A percentile compares a stretch with the other conserved stretches of the same genome.
Evolutionary conservation across 2,888 invertebrate genomes (phyloP).

Genomic region (Aphodius sticticus): DNA sequence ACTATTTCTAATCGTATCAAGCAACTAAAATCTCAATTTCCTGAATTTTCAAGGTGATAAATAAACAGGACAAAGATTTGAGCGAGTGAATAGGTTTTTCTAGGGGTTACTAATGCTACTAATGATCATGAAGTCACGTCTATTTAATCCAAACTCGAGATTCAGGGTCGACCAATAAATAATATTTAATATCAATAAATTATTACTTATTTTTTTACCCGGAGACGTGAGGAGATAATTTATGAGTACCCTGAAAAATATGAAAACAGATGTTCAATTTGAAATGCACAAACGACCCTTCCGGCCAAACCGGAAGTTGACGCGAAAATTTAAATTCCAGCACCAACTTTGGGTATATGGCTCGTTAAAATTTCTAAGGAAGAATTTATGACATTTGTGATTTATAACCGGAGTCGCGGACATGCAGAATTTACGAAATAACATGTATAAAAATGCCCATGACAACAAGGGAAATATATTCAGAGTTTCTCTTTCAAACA

Average conservation of each 20-base stretch:
- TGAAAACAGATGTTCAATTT: neutral
- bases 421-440: neutral
- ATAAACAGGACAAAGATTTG: neutral
- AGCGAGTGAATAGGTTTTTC: neutral
- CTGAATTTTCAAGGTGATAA: neutral
- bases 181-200: no score
- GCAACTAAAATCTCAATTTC: neutral
- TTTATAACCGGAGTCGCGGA: neutral
- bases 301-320: neutral
- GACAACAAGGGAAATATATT: neutral
- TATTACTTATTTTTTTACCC: neutral
- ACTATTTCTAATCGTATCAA: neutral
- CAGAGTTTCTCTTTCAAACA: no score
- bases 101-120: neutral
- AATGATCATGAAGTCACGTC: neutral
- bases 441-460: neutral
- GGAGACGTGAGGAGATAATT: neutral
- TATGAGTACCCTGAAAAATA: neutral
- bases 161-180: no score
- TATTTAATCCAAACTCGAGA: neutral
- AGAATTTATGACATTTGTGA: slow-evolving; percentile 4
- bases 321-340: neutral
- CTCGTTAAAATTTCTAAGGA: neutral
- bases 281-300: neutral
- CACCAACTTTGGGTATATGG: neutral